Percentiles rank a stretch among this genome's conserved stretches.
Conservation (phyloP, 2,113 vertebrate genomes). For the Prionailurus viverrinus region DNA sequence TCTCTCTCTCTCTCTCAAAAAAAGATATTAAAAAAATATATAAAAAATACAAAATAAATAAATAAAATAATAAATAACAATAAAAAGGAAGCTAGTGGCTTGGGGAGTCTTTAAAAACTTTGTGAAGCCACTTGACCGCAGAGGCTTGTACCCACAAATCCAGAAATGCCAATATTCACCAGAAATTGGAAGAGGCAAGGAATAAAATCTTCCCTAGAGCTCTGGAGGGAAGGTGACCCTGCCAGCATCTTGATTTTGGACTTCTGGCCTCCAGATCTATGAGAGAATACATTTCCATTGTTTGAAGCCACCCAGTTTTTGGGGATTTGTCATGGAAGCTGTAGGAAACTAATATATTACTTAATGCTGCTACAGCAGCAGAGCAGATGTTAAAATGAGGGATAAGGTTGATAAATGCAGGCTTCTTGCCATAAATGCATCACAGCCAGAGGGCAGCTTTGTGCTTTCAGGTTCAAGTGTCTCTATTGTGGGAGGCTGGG, state of each 20-base stretch:
- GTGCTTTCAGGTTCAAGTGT: not conserved
- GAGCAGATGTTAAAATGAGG: not conserved
- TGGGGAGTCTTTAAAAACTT: not conserved
- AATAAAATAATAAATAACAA: too few species aligned
- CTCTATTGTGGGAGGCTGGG: not conserved
- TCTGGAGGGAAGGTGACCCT: not conserved
- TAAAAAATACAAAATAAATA: too few species aligned
- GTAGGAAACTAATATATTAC: not conserved
- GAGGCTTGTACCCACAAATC: not conserved
- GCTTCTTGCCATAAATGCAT: not conserved
- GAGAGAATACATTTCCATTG: not conserved
- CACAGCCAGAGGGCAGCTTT: not conserved
- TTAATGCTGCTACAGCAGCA: not conserved
- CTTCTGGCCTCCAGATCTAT: not conserved
- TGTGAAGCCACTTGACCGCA: not conserved
- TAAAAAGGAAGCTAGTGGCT: not conserved
- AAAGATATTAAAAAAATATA: too few species aligned
- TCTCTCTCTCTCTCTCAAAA: too few species aligned
- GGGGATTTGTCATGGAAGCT: not conserved
- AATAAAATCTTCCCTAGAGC: not conserved
- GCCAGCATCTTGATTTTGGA: not conserved
- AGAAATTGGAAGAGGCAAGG: not conserved
- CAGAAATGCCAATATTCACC: not conserved
- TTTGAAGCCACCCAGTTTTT: not conserved
- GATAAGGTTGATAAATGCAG: not conserved